Evolutionary conservation across 2,113 vertebrate species (phyloP).

Genomic region (Cathartes aura): DNA sequence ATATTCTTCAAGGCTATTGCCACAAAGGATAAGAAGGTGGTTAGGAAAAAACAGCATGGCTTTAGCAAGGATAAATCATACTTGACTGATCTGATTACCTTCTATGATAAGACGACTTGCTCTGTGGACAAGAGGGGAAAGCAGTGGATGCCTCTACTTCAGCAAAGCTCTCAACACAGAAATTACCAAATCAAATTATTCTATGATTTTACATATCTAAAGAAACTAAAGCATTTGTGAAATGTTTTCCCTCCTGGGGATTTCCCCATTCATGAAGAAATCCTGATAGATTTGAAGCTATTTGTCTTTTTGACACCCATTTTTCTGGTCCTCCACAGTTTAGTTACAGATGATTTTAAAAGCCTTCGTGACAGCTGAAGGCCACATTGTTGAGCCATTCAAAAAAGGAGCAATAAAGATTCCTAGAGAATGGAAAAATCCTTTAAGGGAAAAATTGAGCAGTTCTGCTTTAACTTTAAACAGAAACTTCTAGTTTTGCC

Average conservation of each 20-base stretch:
- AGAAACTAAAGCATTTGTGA: not conserved
- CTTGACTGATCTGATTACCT: not conserved
- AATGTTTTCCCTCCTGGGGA: not conserved
- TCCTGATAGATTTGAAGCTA: not conserved
- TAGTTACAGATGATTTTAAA: not conserved
- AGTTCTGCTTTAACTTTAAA: not conserved
- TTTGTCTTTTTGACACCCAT: not conserved
- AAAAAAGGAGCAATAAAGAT: not conserved
- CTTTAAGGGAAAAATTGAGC: not conserved
- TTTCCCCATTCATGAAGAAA: not conserved
- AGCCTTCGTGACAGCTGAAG: not conserved
- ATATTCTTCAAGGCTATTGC: not conserved
- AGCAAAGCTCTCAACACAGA: not conserved
- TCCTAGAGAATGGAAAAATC: not conserved
- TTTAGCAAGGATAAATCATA: not conserved
- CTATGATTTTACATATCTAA: not conserved
- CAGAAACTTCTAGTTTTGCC: not conserved
- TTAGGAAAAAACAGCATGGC: not conserved
- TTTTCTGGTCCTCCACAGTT: not conserved
- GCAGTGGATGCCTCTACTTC: not conserved
- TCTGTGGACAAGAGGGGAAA: not conserved
- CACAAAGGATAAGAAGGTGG: not conserved
- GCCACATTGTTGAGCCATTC: not conserved
- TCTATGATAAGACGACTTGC: not conserved
- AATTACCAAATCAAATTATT: not conserved